These are phyloP conservation scores for Rhegmatorhina hoffmannsi DNA, from an alignment of 2,113 vertebrate genomes.

Conservation along the genomic window DNA sequence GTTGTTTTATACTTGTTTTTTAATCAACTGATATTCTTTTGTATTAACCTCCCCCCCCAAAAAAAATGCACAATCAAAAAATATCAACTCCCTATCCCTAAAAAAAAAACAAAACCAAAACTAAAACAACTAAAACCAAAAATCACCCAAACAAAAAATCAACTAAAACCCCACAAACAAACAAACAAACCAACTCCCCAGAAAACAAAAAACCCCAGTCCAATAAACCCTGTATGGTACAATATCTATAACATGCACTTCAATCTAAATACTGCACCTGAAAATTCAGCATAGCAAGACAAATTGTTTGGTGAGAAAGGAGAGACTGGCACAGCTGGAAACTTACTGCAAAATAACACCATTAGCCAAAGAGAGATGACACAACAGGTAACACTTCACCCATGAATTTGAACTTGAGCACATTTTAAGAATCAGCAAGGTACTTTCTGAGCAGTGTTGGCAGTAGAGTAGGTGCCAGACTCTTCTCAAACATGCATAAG, in stretches of 20 bases:
- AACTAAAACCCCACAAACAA: too few species aligned
- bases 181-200: not conserved
- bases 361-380: not conserved
- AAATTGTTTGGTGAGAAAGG: not conserved
- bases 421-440: not conserved
- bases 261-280: not conserved
- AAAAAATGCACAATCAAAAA: too few species aligned
- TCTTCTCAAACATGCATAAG: not conserved
- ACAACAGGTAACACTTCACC: not conserved
- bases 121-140: not conserved
- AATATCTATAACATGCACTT: not conserved
- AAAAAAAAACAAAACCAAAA: not conserved
- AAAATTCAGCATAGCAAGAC: not conserved
- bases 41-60: not conserved
- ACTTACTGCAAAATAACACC: not conserved
- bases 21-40: not conserved
- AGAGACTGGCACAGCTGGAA: not conserved
- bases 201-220: not conserved
- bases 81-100: too few species aligned
- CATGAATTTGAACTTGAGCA: fast-evolving
- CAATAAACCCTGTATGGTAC: not conserved
- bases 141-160: too few species aligned
- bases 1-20: not conserved
- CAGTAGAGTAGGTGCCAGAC: not conserved
- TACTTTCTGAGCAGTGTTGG: not conserved